phyloP scores from a whole-genome alignment of 92 coral and sea anemone genomes.

The Paragorgia papillata region DNA sequence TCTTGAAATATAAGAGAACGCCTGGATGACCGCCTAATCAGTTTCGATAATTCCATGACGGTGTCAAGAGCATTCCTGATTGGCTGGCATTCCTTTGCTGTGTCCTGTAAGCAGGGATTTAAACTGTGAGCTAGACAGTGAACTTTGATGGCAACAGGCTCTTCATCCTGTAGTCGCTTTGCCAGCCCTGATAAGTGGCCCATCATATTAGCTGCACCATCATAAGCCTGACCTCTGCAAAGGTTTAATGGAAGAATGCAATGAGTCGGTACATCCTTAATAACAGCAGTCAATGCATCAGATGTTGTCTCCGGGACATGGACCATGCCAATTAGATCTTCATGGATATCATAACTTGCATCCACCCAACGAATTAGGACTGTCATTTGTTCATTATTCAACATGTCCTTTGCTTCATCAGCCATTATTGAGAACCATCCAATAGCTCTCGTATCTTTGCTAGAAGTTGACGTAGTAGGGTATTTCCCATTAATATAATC shows the following conservation, averaged over 20 bases:
- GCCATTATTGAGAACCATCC: background rate
- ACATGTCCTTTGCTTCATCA: background rate
- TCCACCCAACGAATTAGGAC: slow-evolving; percentile 1
- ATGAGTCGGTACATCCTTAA: slow-evolving; percentile 5
- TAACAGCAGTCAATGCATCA: background rate
- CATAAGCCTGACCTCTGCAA: slow-evolving; percentile 42
- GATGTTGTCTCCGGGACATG: background rate
- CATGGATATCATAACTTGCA: background rate
- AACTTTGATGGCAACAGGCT: slow-evolving; percentile 45
- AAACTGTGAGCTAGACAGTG: slow-evolving; percentile 52
- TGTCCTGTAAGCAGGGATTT: slow-evolving; percentile 45
- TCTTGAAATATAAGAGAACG: slow-evolving; percentile 32
- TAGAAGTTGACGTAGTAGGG: background rate
- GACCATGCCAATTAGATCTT: background rate
- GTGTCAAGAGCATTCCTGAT: slow-evolving; percentile 52
- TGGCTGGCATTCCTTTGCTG: slow-evolving; percentile 23
- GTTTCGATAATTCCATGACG: slow-evolving; percentile 40
- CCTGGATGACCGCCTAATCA: slow-evolving; percentile 49
- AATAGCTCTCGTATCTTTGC: background rate
- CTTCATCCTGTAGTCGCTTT: slow-evolving; percentile 46
- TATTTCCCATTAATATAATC: background rate
- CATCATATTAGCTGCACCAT: slow-evolving; percentile 52
- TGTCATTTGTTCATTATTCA: background rate
- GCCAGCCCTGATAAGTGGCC: slow-evolving; percentile 43
- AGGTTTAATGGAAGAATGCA: slow-evolving; percentile 17